Evolutionary conservation across 1,140 invertebrate genomes (phyloP).

Genomic region (Branchinecta lynchi): DNA sequence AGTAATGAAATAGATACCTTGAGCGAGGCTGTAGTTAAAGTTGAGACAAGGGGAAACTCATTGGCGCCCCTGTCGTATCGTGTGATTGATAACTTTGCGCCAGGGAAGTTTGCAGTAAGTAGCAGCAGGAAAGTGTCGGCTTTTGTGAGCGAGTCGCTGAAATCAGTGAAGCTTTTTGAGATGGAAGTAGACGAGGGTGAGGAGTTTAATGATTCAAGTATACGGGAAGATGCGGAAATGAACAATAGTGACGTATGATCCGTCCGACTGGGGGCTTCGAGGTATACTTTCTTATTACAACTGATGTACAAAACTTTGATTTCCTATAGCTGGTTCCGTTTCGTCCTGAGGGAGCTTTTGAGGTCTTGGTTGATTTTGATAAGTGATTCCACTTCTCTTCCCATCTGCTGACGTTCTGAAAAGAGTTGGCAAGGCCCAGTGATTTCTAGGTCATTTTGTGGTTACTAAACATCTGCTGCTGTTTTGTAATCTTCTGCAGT

Average conservation of each 20-base stretch:
- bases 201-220: conserved; percentile 50
- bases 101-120: conserved; percentile 59
- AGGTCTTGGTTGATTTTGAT: not conserved
- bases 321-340: not conserved
- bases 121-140: conserved; percentile 73
- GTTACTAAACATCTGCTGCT: no score
- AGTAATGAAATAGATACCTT: conserved; percentile 14
- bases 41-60: conserved; percentile 22
- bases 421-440: no score
- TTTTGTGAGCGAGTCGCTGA: conserved; percentile 55
- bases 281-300: not conserved
- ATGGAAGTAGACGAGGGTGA: conserved; percentile 75
- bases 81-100: conserved; percentile 53
- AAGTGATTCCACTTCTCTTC: not conserved
- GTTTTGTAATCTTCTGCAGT: no score
- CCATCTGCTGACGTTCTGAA: no score
- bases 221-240: conserved; percentile 38
- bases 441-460: no score
- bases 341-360: not conserved
- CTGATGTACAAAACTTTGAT: not conserved
- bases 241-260: conserved; percentile 20
- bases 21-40: conserved; percentile 20
- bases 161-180: conserved; percentile 70
- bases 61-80: conserved; percentile 29
- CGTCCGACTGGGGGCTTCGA: conserved; percentile 13